Evolutionary conservation across 2,888 invertebrate species (phyloP), one percentile per base, ranked within the genome.

Genomic region (Ptychoptera albimana): DNA sequence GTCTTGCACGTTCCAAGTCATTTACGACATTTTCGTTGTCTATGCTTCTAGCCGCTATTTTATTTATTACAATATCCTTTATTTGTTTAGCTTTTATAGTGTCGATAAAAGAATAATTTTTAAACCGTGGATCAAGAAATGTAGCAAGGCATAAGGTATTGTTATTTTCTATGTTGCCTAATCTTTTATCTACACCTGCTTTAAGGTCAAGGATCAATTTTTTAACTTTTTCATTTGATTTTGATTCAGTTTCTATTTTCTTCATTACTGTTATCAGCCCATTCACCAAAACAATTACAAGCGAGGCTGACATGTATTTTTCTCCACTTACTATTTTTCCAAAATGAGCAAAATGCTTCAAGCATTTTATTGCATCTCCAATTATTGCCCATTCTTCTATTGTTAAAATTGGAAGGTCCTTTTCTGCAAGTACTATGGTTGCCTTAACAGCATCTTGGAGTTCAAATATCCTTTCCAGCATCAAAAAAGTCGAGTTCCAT

Each of bases 311-410:
- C 8, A 50, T 16, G 45, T 52, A 51, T 15, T 51, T 50, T 49
- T 52, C 48, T 8, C 47, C 51, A 40, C 51, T 52, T 36, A 53
- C 46, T 29, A 47, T 43, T 39, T 50, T 50, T 4, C 52, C 53
- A 10, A 53, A 42, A 32, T 35, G 43, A 43, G 51, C 51, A 39
- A 54, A 41, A 4, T 51, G 53, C 44, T 51, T 39, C 37, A 54
- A 49, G 9, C 50, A 37, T 44, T 44, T 50, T 13, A 35, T 46
- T 9, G 51, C 10, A n/a, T 52, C 46, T 13, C 30, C 35, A 14
- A 53, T 32, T n/a, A 51, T 43, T 34, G 46, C n/a, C 51, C 50
- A 53, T 45, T 54, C 51, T 45, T 50, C 50, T 11, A 41, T 29
- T 39, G 16, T 23, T 23, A 43, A 32, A 12, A 32, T 31, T 16